A percentile compares a stretch with the other conserved stretches of the same genome.
These are phyloP conservation scores for Lucinisca nassula DNA, from an alignment of 2,888 invertebrate genomes.

Conservation along the genomic window DNA sequence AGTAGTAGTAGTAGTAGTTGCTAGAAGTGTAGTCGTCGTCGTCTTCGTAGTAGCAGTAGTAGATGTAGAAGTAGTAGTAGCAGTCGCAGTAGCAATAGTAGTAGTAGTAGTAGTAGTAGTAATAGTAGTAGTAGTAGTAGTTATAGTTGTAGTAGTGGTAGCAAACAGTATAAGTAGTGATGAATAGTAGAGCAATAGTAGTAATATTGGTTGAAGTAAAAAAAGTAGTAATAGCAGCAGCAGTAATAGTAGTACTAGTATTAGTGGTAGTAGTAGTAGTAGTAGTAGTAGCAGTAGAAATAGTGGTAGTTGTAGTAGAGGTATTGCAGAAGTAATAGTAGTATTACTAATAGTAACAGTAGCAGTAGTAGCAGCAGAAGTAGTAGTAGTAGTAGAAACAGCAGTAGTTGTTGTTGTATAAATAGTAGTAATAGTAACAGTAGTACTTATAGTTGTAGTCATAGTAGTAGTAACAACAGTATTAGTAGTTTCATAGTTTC, in stretches of 20 bases:
- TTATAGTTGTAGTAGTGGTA: slow-evolving; percentile 11
- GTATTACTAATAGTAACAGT: neutral
- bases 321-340: neutral
- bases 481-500: slow-evolving; percentile 28
- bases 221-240: slow-evolving; percentile 13
- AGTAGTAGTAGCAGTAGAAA: neutral
- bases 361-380: slow-evolving; percentile 3
- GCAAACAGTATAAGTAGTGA: slow-evolving; percentile 10
- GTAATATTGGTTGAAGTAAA: slow-evolving; percentile 16
- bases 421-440: slow-evolving; percentile 22
- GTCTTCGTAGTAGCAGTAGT: neutral
- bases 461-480: slow-evolving; percentile 20
- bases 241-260: neutral
- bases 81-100: neutral
- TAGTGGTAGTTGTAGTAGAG: neutral
- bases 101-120: neutral
- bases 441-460: slow-evolving; percentile 21
- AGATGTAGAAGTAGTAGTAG: neutral
- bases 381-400: slow-evolving; percentile 21
- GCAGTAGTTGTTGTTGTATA: neutral
- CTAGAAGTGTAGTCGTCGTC: neutral
- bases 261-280: neutral
- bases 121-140: slow-evolving; percentile 22
- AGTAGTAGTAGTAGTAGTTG: neutral
- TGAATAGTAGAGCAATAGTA: slow-evolving; percentile 21